phyloP scores from a whole-genome alignment of 1,140 invertebrate species.

The Cotesia typhae region DNA sequence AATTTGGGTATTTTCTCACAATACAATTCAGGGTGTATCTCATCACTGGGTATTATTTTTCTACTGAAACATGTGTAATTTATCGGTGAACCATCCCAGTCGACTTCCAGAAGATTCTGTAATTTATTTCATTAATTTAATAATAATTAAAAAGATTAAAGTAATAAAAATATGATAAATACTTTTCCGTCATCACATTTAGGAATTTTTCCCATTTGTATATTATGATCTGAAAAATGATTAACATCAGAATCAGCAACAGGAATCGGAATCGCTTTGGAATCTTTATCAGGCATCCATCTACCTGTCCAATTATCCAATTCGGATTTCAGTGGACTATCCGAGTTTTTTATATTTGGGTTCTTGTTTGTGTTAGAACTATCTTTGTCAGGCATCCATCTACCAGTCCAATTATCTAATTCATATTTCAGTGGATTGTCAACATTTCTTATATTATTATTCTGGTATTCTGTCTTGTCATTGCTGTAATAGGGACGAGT shows the following conservation, averaged over 20 bases:
- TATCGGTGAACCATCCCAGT: slow-evolving; percentile 75
- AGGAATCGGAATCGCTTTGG: slow-evolving; percentile 52
- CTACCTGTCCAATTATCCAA: slow-evolving; percentile 56
- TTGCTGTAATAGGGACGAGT: too few relatives aligned
- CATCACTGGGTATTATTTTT: slow-evolving; percentile 62
- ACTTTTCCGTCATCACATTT: slow-evolving; percentile 79
- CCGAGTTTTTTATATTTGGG: too few relatives aligned
- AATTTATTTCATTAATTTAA: slow-evolving; percentile 39
- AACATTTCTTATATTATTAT: too few relatives aligned
- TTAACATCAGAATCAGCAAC: slow-evolving; percentile 43
- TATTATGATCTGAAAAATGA: background rate
- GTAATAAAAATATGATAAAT: slow-evolving; percentile 27
- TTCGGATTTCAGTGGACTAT: slow-evolving; percentile 22
- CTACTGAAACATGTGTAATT: slow-evolving; percentile 74
- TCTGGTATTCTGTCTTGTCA: too few relatives aligned
- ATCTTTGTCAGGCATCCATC: too few relatives aligned
- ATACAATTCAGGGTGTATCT: slow-evolving; percentile 66
- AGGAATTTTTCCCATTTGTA: slow-evolving; percentile 69
- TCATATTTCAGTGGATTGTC: too few relatives aligned
- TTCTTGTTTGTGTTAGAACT: too few relatives aligned
- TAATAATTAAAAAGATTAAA: slow-evolving; percentile 2
- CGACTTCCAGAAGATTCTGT: slow-evolving; percentile 74
- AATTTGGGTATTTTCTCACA: slow-evolving; percentile 70
- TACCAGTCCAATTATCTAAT: too few relatives aligned
- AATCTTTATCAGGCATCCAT: slow-evolving; percentile 56